Base-by-base conservation (phyloP, 2,113 vertebrate genomes). In the Albula goreensis region DNA sequence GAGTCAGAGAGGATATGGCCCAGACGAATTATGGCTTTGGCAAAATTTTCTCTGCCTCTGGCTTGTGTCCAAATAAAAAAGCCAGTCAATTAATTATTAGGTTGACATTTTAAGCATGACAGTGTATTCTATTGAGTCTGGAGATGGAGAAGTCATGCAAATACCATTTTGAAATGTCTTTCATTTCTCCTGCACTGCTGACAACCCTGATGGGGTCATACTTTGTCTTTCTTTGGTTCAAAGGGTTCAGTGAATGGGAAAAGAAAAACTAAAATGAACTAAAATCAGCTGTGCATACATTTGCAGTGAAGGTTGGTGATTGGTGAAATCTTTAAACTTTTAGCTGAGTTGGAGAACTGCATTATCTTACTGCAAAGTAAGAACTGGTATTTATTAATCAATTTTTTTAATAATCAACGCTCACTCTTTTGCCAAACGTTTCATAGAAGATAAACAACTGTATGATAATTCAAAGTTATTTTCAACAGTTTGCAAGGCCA, bases 1-100 rank as follows among this genome's bases (percentile, higher is more conserved):
- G 85, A 70, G 78, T 88, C 87, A 17, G 52, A 90, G 90, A 89
- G 90, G 91, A 93, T 88, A 90, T 57, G 41, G 83, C 81, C 86
- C 17, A 92, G 92, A 93, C 90, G 86, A 87, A 90, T 90, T 81
- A 87, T 50, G 80, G 60, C 80, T 78, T 50, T 10, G 57, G 7
- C 41, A 78, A n/a, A 84, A 52, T 87, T 48, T 60, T 5, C 25
- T 86, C 81, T 11, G 52, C 82, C 85, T 87, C 81, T 89, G 86
- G 88, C 80, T 90, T 52, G 41, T 19, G 7, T 83, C 79, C 78
- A 87, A 80, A 11, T 41, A 10, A 2, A 2, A 79, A 83, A 89
- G 85, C 66, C 80, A 63, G 70, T 11, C 82, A 87, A 86, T 10
- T 87, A 87, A 86, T 85, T 66, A 83, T 31, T 22, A 66, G n/a